phyloP scores from a whole-genome alignment of 2,113 vertebrate species.

The Dasyornis broadbenti region DNA sequence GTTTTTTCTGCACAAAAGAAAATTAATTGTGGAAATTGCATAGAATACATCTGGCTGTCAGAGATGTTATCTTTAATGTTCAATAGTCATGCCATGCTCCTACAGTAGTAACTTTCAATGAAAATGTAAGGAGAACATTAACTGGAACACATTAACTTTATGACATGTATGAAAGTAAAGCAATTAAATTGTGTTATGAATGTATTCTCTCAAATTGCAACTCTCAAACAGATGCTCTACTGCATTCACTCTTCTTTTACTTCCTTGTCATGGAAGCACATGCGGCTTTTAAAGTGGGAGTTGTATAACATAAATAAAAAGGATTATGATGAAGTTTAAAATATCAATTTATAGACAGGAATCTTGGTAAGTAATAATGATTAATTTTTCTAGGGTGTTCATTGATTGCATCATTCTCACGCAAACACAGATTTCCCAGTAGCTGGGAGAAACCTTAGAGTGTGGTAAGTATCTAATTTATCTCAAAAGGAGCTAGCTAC shows the following conservation, averaged over 20 bases:
- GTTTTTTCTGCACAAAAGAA: not conserved
- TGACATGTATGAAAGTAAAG: not conserved
- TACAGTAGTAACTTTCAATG: not conserved
- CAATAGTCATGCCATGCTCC: not conserved
- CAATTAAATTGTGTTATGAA: not conserved
- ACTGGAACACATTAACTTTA: not conserved
- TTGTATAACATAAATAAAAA: not conserved
- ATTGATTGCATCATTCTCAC: not conserved
- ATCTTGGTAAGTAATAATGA: not conserved
- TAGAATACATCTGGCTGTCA: not conserved
- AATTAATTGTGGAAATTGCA: not conserved
- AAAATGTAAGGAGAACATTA: not conserved
- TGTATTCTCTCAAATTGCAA: not conserved
- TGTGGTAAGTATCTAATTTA: not conserved
- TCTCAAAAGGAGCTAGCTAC: not conserved
- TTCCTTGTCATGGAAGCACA: not conserved
- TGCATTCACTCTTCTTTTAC: not conserved
- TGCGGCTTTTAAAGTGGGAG: not conserved
- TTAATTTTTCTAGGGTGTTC: not conserved
- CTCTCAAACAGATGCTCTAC: not conserved
- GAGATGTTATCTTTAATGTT: not conserved
- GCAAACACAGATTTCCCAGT: not conserved
- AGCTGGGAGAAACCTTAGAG: fast-evolving
- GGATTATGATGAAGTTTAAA: not conserved
- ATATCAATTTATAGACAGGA: not conserved